phyloP scores from a whole-genome alignment of 1,140 invertebrate genomes.

The Thaumatotibia leucotreta region DNA sequence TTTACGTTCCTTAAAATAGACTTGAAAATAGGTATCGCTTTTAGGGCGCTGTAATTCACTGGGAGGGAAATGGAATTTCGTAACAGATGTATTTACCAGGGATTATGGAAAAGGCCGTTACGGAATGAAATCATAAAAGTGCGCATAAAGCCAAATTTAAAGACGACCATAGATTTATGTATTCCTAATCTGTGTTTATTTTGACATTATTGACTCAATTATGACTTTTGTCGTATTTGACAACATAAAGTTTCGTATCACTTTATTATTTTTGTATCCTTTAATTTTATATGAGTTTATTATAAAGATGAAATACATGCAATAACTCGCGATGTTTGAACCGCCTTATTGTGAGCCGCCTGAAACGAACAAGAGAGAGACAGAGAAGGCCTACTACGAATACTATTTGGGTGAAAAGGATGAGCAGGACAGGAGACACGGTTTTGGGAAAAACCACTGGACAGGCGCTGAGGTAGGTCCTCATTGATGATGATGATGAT shows the following conservation, averaged over 20 bases:
- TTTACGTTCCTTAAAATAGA: too few species aligned
- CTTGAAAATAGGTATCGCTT: too few species aligned
- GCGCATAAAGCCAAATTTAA: too few species aligned
- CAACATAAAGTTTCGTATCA: not conserved
- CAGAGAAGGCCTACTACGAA: constrained; percentile 42
- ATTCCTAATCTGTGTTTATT: too few species aligned
- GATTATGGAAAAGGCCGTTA: too few species aligned
- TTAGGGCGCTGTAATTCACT: too few species aligned
- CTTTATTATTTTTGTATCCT: not conserved
- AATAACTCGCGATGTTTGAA: not conserved
- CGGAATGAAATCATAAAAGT: too few species aligned
- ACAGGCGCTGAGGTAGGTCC: constrained; percentile 53
- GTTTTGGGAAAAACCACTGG: constrained; percentile 45
- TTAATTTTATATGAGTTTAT: not conserved
- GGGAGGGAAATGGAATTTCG: too few species aligned
- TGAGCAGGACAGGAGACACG: constrained; percentile 35
- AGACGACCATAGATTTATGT: too few species aligned
- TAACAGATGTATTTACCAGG: too few species aligned
- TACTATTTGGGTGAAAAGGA: constrained; percentile 56
- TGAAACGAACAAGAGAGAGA: constrained; percentile 27
- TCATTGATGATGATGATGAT: too few species aligned
- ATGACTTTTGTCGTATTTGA: not conserved
- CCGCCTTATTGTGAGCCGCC: not conserved
- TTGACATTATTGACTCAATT: not conserved
- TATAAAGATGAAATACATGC: not conserved